These are phyloP conservation scores for Synaphobranchus kaupii DNA, from an alignment of 2,797 vertebrate species.

Conservation along the genomic window DNA sequence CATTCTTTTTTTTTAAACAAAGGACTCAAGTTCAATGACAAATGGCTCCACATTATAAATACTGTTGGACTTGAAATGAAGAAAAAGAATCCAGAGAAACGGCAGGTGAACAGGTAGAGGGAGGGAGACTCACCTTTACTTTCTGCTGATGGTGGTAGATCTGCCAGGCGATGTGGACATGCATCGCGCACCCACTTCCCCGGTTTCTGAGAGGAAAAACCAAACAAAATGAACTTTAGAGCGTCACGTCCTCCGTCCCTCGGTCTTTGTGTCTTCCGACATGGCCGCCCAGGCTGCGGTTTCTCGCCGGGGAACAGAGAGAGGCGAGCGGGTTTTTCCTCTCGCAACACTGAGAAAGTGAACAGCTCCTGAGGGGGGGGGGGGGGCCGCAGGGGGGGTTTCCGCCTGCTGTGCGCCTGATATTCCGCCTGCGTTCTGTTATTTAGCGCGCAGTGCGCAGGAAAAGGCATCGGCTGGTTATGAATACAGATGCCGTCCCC, in stretches of 20 bases:
- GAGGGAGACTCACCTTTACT: constrained; percentile 87
- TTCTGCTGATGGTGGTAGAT: constrained; percentile 99
- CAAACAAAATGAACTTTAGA: constrained; percentile 33
- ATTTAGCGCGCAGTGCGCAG: neutral
- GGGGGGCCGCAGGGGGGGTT: neutral
- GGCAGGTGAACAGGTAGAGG: no score
- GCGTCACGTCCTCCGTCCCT: neutral
- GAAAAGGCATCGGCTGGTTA: neutral
- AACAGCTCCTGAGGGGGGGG: neutral
- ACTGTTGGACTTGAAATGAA: no score
- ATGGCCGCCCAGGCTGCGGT: neutral
- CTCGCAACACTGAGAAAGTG: neutral
- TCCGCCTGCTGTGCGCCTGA: neutral
- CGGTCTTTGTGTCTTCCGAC: neutral
- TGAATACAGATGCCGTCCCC: neutral
- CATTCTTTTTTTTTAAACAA: neutral
- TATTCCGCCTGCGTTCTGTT: neutral
- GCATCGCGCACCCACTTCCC: constrained; percentile 99
- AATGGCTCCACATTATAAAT: neutral
- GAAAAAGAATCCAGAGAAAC: neutral
- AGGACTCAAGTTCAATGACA: neutral
- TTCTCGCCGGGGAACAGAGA: neutral
- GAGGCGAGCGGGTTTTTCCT: neutral
- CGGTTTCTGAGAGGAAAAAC: constrained; percentile 82
- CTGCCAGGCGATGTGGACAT: constrained; percentile 98